These are phyloP conservation scores for Athene noctua DNA, from an alignment of 2,113 vertebrate genomes.

Conservation along the genomic window DNA sequence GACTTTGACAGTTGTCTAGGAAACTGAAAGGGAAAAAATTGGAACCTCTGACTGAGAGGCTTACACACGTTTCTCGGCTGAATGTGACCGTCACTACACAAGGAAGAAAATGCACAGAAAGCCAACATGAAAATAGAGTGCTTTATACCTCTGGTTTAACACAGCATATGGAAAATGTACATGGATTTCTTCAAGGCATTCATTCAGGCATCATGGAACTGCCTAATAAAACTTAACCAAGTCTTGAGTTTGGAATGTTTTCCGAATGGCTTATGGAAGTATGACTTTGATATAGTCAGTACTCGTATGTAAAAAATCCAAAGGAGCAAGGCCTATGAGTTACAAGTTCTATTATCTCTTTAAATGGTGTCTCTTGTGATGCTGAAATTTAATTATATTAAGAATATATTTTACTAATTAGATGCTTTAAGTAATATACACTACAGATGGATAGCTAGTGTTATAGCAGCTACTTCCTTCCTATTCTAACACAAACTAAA, in stretches of 20 bases:
- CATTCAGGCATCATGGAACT: not conserved
- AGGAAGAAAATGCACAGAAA: not conserved
- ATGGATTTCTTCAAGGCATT: not conserved
- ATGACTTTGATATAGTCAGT: not conserved
- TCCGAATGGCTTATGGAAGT: not conserved
- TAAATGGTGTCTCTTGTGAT: not conserved
- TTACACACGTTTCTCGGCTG: not conserved
- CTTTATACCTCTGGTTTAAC: not conserved
- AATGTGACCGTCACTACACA: not conserved
- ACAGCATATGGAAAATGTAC: not conserved
- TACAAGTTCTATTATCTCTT: not conserved
- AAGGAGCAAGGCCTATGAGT: not conserved
- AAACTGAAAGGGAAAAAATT: not conserved
- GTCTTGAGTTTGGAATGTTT: not conserved
- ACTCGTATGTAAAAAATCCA: not conserved
- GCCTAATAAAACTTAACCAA: not conserved
- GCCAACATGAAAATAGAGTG: not conserved
- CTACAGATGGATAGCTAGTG: not conserved
- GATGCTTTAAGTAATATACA: not conserved
- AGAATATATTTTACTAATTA: not conserved
- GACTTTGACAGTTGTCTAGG: constrained; percentile 31
- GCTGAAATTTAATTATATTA: not conserved
- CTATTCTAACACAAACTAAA: not conserved
- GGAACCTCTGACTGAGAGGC: not conserved
- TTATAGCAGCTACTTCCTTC: not conserved